Base-by-base conservation (phyloP, 2,113 vertebrate species). In the Athene noctua region DNA sequence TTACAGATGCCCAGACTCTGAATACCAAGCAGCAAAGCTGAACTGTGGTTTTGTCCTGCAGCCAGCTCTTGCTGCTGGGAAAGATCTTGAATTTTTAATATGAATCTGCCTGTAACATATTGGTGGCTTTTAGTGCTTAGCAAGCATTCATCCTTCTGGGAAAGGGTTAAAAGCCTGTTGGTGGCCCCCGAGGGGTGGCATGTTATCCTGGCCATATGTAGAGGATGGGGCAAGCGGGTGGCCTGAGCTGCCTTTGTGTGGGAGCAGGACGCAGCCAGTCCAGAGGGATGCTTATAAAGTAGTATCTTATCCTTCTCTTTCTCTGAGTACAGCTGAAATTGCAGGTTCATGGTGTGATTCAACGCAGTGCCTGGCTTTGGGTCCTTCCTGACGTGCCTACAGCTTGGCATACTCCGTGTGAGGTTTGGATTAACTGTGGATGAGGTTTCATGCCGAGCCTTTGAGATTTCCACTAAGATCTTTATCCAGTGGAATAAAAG, bases 381-480 rank as follows among this genome's bases (percentile, higher is more conserved):
- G 15, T 71, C 61, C 61, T 75, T 93, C 59, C 87, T 72, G 81
- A 55, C 21, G 1, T 67, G 62, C 92, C 87, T 68, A 1, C n/a
- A 62, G 78, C 80, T 1, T 18, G 75, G 86, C 81, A 51, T 11
- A 61, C 73, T 38, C 83, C 5, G 1, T 49, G 65, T 40, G 46
- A 26, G 63, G 32, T 66, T 59, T 40, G 90, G 79, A 75, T 96
- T 95, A 96, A 72, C 85, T 54, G 46, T 49, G 81, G 74, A 78
- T 83, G 73, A 86, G 75, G 74, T 61, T 89, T 77, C 94, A 86
- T 4, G 0, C 62, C 2, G 62, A 94, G 90, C 89, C 79, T 71
- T 96, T 92, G 94, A 80, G 88, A 70, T 96, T 89, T 75, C 58
- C 77, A 6, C 79, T 92, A 70, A 94, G 92, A 94, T 96, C 92